phyloP scores from a whole-genome alignment of 2,797 vertebrate species.

The Smutsia gigantea region DNA sequence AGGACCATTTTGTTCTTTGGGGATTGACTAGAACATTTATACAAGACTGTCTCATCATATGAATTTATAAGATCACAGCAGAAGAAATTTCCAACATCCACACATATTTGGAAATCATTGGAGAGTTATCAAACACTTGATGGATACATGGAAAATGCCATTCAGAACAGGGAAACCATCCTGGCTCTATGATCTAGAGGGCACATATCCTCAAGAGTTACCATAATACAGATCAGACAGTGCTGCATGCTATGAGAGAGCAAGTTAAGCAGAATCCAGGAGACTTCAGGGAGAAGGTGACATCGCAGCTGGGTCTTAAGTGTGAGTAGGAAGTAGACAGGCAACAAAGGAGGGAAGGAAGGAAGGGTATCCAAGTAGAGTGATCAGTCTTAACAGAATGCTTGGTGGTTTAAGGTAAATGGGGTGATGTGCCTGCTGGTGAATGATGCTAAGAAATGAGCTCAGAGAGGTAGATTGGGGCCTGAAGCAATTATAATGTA shows the following conservation, averaged over 20 bases:
- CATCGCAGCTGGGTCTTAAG: background rate
- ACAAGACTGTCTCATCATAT: background rate
- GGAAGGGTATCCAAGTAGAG: background rate
- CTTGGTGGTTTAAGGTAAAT: background rate
- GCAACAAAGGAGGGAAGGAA: background rate
- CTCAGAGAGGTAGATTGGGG: background rate
- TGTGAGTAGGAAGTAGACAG: background rate
- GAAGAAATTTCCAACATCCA: background rate
- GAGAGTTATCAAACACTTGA: background rate
- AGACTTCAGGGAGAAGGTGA: background rate
- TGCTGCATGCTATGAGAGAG: background rate
- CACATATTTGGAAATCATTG: background rate
- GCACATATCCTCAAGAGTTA: background rate
- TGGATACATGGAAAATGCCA: background rate
- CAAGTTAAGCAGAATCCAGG: background rate
- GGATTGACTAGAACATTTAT: background rate
- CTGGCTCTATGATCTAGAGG: background rate
- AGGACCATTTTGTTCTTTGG: background rate
- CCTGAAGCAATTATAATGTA: background rate
- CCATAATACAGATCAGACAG: background rate
- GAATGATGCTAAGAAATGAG: background rate
- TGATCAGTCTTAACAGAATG: background rate
- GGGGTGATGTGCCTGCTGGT: background rate
- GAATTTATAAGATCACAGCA: background rate
- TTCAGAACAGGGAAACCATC: background rate